Evolutionary conservation across 2,113 vertebrate genomes (phyloP).

Genomic region (Heliornis fulica): DNA sequence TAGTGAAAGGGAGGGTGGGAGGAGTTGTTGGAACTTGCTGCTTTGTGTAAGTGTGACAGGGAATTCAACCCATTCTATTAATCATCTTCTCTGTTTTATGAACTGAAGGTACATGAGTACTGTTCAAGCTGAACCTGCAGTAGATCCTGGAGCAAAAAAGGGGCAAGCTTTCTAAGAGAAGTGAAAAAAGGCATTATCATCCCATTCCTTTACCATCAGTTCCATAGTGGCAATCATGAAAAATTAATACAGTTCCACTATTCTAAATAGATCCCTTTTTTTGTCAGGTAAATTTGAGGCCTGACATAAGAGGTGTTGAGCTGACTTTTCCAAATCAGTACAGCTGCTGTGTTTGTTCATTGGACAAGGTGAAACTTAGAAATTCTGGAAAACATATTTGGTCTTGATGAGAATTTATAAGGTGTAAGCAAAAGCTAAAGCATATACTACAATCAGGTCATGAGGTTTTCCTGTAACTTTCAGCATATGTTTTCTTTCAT

Average conservation of each 20-base stretch:
- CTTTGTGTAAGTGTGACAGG: neutral
- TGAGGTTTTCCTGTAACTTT: neutral
- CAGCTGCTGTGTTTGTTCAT: neutral
- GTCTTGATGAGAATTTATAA: neutral
- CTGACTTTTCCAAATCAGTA: neutral
- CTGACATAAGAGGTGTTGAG: neutral
- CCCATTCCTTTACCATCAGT: neutral
- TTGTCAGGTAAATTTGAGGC: neutral
- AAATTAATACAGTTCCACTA: neutral
- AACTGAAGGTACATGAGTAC: neutral
- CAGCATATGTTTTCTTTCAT: neutral
- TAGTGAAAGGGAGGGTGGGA: neutral
- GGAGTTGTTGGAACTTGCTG: slow-evolving; percentile 13
- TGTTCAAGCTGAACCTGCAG: neutral
- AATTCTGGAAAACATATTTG: neutral
- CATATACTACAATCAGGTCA: neutral
- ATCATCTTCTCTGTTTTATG: neutral
- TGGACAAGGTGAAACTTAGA: neutral
- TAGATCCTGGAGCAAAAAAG: neutral
- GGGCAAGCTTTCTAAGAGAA: neutral
- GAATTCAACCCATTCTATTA: neutral
- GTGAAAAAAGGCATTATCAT: neutral
- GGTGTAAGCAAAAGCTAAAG: neutral
- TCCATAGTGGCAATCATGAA: neutral
- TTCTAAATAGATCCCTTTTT: neutral